phyloP scores from a whole-genome alignment of 2,797 vertebrate species.

The Brachyrhaphis roseni region DNA sequence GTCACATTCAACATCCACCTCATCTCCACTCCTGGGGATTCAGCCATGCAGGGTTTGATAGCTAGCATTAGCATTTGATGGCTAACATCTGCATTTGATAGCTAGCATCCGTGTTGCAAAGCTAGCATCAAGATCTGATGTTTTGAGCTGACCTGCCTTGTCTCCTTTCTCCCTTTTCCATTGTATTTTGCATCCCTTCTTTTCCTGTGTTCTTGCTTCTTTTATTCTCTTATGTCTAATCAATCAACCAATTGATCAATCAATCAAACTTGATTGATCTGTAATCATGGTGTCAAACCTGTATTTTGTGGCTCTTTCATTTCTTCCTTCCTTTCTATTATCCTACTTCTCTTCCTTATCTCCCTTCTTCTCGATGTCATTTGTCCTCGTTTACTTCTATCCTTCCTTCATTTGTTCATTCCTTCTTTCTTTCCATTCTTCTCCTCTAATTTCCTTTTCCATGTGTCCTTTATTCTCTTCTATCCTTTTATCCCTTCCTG shows the following conservation, averaged over 20 bases:
- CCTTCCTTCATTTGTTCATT: too few species aligned
- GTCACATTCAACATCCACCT: too few species aligned
- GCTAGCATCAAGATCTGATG: too few species aligned
- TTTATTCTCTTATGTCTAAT: not conserved
- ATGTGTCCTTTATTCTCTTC: not conserved
- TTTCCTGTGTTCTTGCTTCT: not conserved
- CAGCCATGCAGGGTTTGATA: too few species aligned
- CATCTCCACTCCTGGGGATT: too few species aligned
- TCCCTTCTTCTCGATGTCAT: too few species aligned
- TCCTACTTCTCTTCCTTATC: too few species aligned
- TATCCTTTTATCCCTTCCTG: not conserved
- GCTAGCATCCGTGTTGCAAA: too few species aligned
- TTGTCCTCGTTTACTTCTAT: too few species aligned
- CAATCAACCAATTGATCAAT: too few species aligned
- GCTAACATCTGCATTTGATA: too few species aligned
- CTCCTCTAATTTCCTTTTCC: not conserved
- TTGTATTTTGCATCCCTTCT: not conserved
- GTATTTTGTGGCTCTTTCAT: not conserved
- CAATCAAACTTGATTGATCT: not conserved
- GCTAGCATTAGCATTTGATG: too few species aligned
- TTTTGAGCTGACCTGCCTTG: not conserved
- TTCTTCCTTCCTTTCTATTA: not conserved
- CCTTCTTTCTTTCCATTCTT: not conserved
- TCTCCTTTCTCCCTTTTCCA: not conserved
- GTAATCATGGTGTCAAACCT: not conserved